Base-by-base conservation (phyloP, 2,797 vertebrate genomes). In the Galaxias olidus region DNA sequence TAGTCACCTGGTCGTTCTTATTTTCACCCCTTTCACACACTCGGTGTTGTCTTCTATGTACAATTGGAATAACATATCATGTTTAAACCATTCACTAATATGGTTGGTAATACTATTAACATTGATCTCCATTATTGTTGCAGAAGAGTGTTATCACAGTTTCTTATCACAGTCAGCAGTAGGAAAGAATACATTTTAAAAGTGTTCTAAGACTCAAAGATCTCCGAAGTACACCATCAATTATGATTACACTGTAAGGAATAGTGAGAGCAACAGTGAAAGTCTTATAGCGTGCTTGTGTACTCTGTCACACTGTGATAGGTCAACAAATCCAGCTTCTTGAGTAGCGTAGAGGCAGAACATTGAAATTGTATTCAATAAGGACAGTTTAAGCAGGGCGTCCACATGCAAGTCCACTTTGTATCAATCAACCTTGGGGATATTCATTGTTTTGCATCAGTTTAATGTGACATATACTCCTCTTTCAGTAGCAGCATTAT, bases 401-500 rank as follows among this genome's bases (percentile, higher is more conserved):
- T 67, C 61, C 19, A 54, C 43, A 50, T 57, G 69, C n/a, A 18
- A 73, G 70, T 69, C 73, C 74, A 46, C 61, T 77, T 72, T 67
- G 64, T 76, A 74, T 58, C 51, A 1, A 41, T 71, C 56, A 69
- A 64, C 50, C 65, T 66, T 49, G 73, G 71, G 49, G 48, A 69
- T 59, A 66, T 47, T 64, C 63, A 53, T 63, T 59, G 48, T 51
- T 59, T 63, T 69, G 66, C 65, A 56, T 68, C 55, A 1, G 65
- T 74, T 69, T 65, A 69, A 65, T 48, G 73, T 66, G 71, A 78
- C 56, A 9, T 75, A 78, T 71, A 73, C 78, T 77, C 82, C 85
- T 80, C 74, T 74, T 78, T 74, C 79, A 79, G 85, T 88, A 89
- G 89, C 87, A 90, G 89, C 86, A 87, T 89, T 66, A 72, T 85